phyloP scores from a whole-genome alignment of 1,140 invertebrate species.

The Sipha flava region DNA sequence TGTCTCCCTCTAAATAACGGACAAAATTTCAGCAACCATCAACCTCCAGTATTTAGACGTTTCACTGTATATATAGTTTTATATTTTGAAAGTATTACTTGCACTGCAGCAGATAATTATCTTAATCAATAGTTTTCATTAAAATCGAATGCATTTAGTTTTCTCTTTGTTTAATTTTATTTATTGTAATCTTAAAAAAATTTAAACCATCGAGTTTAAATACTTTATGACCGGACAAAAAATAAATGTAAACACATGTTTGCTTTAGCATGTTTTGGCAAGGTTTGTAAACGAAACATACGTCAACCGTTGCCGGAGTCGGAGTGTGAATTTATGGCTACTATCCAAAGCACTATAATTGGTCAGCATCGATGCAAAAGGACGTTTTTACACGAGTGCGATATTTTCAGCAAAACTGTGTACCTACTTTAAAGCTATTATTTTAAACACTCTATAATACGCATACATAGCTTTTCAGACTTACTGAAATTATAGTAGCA shows the following conservation, averaged over 20 bases:
- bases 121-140: too few relatives aligned
- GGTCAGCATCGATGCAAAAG: slow-evolving; percentile 18
- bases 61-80: too few relatives aligned
- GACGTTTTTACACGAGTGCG: neutral
- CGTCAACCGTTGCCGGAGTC: slow-evolving; percentile 22
- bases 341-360: slow-evolving; percentile 26
- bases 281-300: neutral
- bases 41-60: too few relatives aligned
- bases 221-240: neutral
- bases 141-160: neutral
- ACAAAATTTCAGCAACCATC: too few relatives aligned
- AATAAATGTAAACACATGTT: neutral
- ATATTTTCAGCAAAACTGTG: slow-evolving; percentile 2
- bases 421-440: neutral
- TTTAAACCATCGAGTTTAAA: neutral
- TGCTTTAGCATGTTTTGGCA: neutral
- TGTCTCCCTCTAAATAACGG: too few relatives aligned
- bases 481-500: too few relatives aligned
- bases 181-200: too few relatives aligned
- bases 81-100: too few relatives aligned
- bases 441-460: too few relatives aligned
- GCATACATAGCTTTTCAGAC: too few relatives aligned
- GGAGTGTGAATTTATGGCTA: neutral
- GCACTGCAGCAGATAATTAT: too few relatives aligned
- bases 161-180: too few relatives aligned